Conservation (phyloP, 2,113 vertebrate species). For the Macrotus californicus region DNA sequence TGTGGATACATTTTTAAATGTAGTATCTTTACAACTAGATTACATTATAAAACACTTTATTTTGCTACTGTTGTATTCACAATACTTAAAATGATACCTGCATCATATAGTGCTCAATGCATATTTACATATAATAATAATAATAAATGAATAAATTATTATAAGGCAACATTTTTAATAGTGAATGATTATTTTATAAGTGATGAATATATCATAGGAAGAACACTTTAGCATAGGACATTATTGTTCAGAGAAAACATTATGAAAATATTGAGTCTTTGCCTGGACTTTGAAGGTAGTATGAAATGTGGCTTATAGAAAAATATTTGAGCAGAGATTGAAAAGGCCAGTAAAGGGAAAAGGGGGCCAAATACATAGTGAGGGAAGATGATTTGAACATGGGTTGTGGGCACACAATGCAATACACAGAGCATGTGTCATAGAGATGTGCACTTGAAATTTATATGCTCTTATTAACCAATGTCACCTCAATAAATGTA, state of each 20-base stretch:
- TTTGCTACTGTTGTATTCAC: neutral
- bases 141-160: neutral
- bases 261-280: neutral
- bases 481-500: neutral
- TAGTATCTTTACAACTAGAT: neutral
- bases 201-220: neutral
- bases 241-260: neutral
- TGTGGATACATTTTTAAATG: neutral
- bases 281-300: neutral
- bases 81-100: neutral
- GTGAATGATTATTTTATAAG: neutral
- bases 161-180: neutral
- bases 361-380: neutral
- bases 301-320: neutral
- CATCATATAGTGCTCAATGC: neutral
- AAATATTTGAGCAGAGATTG: neutral
- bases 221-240: neutral
- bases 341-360: neutral
- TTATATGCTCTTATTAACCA: neutral
- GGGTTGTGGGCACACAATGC: neutral
- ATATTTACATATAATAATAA: neutral
- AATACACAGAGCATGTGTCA: neutral
- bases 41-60: neutral
- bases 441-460: neutral
- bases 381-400: neutral